phyloP scores from a whole-genome alignment of 2,888 invertebrate species.

The Cetonia aurata region DNA sequence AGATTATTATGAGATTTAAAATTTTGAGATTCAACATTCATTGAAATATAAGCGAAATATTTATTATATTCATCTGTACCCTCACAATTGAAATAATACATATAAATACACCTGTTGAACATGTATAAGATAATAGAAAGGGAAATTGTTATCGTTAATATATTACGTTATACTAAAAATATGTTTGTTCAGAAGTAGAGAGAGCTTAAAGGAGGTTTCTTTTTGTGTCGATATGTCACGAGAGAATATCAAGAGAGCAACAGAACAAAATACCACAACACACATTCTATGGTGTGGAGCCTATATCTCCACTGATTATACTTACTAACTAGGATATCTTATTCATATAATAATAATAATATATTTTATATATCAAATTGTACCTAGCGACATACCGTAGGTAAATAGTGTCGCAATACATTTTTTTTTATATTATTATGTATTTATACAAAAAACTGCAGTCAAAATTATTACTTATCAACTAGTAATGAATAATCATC shows the following conservation, averaged over 20 bases:
- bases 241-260: conserved; percentile 41
- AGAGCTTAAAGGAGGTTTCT: conserved; percentile 39
- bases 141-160: conserved; percentile 6
- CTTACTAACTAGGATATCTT: conserved; percentile 38
- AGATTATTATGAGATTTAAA: too few species aligned
- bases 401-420: conserved; percentile 29
- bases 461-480: conserved; percentile 44
- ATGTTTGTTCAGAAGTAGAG: conserved; percentile 26
- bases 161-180: conserved; percentile 25
- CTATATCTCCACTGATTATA: conserved; percentile 29
- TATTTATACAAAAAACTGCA: conserved; percentile 44
- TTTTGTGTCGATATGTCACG: conserved; percentile 37
- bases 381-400: conserved; percentile 25
- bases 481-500: conserved; percentile 39
- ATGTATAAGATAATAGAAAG: conserved; percentile 13
- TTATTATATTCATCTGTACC: too few species aligned
- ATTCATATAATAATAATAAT: conserved; percentile 28
- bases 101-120: conserved; percentile 27
- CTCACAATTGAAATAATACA: not conserved
- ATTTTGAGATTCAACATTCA: too few species aligned
- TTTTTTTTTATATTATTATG: conserved; percentile 3
- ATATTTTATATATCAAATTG: conserved; percentile 36
- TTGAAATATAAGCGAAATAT: too few species aligned
- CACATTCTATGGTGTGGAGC: conserved; percentile 28
- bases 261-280: conserved; percentile 39